Base-by-base conservation (phyloP, 2,888 invertebrate species). In the Phaedon cochleariae region DNA sequence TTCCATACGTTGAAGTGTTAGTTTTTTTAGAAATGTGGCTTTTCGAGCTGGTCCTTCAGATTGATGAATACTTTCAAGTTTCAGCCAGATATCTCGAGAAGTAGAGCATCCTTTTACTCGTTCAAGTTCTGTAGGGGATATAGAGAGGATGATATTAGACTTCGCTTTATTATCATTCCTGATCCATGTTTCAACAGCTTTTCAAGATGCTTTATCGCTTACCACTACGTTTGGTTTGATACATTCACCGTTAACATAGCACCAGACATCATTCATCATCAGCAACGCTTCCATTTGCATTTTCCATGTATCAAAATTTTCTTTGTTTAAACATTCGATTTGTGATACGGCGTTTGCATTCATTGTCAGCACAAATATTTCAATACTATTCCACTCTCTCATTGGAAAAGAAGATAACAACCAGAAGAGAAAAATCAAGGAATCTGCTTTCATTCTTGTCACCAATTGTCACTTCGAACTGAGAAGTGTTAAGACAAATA, bases 11-110 rank as follows among this genome's bases (percentile, higher is more conserved):
- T 34, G 31, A 9, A 34, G 31, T 9, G 31, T 34, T 5, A 34
- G 31, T 34, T 76, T 70, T 54, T 84, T 84, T 10, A 83, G 63
- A 5, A 83, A 64, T 2, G 78, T 81, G 0, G 82, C 82, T 64
- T 83, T 83, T 49, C 79, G 0, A 7, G 82, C 81, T 0, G 81
- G 81, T 4, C 81, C 81, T 49, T 73, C 75, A n/a, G 81, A 82
- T 67, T 80, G 76, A 53, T 79, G 80, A 20, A 79, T 79, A 3
- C 9, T 34, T 34, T 34, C 31, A 7, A 34, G 69, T 65, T 76
- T 82, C 3, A 67, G 17, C 83, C 82, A 84, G 18, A 82, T 69
- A 10, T 78, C 76, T 3, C 73, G 72, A 1, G 82, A 74, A 1
- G 80, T 81, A 3, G 41, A 34, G 62, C 78, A 82, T 10, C 31